Conservation (phyloP, 2,888 invertebrate species). For the Catocala sponsa region DNA sequence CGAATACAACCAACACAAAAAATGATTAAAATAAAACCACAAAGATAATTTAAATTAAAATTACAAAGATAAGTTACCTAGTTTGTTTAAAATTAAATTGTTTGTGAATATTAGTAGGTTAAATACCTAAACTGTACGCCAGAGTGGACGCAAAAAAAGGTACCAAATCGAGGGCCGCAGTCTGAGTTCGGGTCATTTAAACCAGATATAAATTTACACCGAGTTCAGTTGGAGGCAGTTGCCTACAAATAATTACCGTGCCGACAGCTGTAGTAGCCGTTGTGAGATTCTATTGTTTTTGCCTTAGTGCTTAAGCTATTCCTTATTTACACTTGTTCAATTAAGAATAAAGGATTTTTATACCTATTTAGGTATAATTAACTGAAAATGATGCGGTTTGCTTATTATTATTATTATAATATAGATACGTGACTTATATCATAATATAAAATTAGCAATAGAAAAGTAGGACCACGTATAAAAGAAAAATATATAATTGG, state of each 20-base stretch:
- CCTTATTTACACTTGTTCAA: not conserved
- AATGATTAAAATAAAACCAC: no score
- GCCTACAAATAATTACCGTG: slow-evolving; percentile 40
- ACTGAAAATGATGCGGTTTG: no score
- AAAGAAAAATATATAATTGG: no score
- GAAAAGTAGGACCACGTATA: no score
- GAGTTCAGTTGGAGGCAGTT: slow-evolving; percentile 43
- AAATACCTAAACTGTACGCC: slow-evolving; percentile 36
- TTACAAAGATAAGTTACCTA: no score
- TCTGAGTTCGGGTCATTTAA: slow-evolving; percentile 51
- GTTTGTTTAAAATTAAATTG: no score
- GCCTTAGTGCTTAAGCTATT: slow-evolving; percentile 4
- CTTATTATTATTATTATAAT: no score
- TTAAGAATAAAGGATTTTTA: not conserved
- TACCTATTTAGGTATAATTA: no score
- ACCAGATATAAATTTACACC: slow-evolving; percentile 49
- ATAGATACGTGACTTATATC: no score
- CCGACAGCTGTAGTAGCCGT: slow-evolving; percentile 29
- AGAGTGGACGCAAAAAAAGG: slow-evolving; percentile 42
- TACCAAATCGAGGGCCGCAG: slow-evolving; percentile 34
- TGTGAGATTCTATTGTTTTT: slow-evolving; percentile 18
- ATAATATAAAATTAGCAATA: no score
- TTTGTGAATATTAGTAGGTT: slow-evolving; percentile 17
- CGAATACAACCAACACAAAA: no score
- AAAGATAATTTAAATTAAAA: no score